Evolutionary conservation across 1,140 invertebrate species (phyloP).

Genomic region (Pachypsylla venusta): DNA sequence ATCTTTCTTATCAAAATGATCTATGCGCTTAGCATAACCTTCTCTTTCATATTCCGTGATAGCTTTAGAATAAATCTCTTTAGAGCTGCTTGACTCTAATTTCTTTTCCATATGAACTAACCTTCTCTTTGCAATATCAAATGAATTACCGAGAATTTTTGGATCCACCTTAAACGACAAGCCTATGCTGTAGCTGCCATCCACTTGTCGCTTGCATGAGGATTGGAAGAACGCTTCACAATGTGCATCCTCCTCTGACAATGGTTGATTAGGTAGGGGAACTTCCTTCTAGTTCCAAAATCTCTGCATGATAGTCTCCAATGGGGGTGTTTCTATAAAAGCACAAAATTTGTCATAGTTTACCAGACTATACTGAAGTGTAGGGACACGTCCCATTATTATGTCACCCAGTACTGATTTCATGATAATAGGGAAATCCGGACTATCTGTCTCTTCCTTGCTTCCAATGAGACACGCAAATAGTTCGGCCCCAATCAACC

Average conservation of each 20-base stretch:
- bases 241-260: neutral
- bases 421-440: neutral
- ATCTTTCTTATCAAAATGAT: conserved; percentile 13
- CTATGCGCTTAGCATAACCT: neutral
- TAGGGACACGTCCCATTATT: neutral
- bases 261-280: neutral
- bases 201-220: neutral
- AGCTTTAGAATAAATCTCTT: neutral
- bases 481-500: neutral
- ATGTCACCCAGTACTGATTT: neutral
- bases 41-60: neutral
- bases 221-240: neutral
- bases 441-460: neutral
- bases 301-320: neutral
- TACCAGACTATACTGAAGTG: neutral
- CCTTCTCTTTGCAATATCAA: neutral
- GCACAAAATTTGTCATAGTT: neutral
- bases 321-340: neutral
- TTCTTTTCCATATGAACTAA: neutral
- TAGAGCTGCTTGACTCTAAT: neutral
- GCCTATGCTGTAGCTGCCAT: neutral
- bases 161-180: neutral
- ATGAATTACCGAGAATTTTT: neutral
- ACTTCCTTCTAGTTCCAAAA: neutral
- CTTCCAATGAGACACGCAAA: neutral